Base-by-base conservation (phyloP, 2,797 vertebrate genomes). In the Vireo griseus region DNA sequence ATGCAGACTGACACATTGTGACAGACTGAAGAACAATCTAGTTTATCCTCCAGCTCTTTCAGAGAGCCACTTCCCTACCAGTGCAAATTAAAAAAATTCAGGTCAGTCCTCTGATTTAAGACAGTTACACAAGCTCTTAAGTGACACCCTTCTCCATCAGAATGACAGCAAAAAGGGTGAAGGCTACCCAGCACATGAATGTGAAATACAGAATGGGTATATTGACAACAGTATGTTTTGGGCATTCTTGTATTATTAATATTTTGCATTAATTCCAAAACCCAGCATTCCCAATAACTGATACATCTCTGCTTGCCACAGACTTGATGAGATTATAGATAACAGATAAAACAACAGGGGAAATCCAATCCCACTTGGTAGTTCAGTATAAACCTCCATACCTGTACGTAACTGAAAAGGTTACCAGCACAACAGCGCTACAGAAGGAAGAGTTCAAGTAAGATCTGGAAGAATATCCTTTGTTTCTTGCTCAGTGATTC, bases 191-290 rank as follows among this genome's bases (percentile, higher is more conserved):
- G 39, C 10, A 31, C 1, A 1, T 52, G 8, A 29, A 14, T 2
- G 3, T 17, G 35, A 28, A 39, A 40, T 58, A 17, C 39, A 73
- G 50, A 52, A 24, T 2, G 9, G 7, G 5, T 37, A 2, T 31
- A 8, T 2, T 54, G 10, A 39, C 37, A 80, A 11, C 18, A 37
- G 10, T 12, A 8, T 5, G 4, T 37, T 55, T 21, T 5, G 18
- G 55, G 25, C 33, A 57, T 18, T 25, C 50, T 52, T 2, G 0
- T 16, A 35, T 5, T 35, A 35, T 17, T 0, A 1, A 7, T 13
- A 3, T 39, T 85, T 26, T 55, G 20, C 37, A 35, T 44, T 62
- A n/a, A 35, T 35, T 40, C 10, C 19, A 40, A 71, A 66, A 31
- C 10, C 0, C 16, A 69, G n/a, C 72, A 26, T 54, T 72, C 7